Evolutionary conservation across 2,888 invertebrate species (phyloP).

Genomic region (Hypsopygia costalis): DNA sequence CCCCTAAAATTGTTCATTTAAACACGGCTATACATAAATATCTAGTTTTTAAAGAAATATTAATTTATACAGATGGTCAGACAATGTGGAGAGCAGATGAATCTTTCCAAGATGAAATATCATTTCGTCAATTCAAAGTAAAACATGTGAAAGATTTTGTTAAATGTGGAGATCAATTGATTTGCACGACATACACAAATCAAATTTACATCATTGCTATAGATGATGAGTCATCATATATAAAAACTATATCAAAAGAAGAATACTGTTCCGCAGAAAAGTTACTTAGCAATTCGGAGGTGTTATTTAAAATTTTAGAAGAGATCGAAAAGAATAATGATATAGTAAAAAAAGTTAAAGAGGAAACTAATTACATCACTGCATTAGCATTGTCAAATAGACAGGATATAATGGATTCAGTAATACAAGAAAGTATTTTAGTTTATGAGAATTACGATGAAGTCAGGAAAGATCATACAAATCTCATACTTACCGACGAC

Average conservation of each 20-base stretch:
- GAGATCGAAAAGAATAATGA: slow-evolving; percentile 44
- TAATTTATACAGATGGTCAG: slow-evolving; percentile 56
- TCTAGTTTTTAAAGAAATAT: slow-evolving; percentile 25
- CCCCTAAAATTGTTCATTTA: slow-evolving; percentile 41
- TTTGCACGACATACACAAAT: slow-evolving; percentile 57
- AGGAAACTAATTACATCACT: slow-evolving; percentile 49
- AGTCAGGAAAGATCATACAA: slow-evolving; percentile 31
- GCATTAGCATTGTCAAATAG: slow-evolving; percentile 54
- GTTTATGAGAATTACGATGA: slow-evolving; percentile 55
- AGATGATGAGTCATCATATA: slow-evolving; percentile 35
- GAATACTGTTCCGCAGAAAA: slow-evolving; percentile 44
- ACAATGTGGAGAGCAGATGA: slow-evolving; percentile 57
- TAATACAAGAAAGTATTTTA: slow-evolving; percentile 33
- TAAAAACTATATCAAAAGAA: slow-evolving; percentile 23
- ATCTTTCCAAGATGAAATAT: slow-evolving; percentile 30
- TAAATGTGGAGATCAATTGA: slow-evolving; percentile 37
- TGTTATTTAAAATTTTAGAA: slow-evolving; percentile 40
- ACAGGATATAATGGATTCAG: slow-evolving; percentile 48
- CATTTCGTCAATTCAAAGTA: slow-evolving; percentile 43
- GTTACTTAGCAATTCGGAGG: slow-evolving; percentile 45
- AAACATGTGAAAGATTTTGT: slow-evolving; percentile 53
- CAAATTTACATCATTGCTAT: slow-evolving; percentile 46
- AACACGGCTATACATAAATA: slow-evolving; percentile 52
- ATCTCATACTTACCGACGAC: slow-evolving; percentile 42
- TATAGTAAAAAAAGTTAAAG: slow-evolving; percentile 35